Conservation (phyloP, 2,888 invertebrate species). For the Ophioninae sp. region DNA sequence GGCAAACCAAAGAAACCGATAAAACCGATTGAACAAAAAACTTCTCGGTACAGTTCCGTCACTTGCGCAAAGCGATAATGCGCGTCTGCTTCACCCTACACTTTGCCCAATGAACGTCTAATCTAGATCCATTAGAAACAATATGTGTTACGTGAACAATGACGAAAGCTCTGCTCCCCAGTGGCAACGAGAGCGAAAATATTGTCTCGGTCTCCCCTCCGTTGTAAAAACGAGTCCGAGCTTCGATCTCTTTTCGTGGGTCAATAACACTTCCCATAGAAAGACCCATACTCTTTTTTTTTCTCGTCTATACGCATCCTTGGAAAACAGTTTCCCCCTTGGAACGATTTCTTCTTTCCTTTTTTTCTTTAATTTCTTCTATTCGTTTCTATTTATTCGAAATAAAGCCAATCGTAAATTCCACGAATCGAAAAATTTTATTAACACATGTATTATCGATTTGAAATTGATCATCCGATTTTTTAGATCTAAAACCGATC, state of each 20-base stretch:
- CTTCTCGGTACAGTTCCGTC: neutral
- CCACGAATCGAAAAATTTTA: no score
- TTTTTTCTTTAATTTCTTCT: no score
- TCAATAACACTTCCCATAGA: neutral
- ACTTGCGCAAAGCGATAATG: neutral
- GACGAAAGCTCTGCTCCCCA: slow-evolving; percentile 6
- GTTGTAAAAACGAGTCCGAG: neutral
- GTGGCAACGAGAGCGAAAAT: slow-evolving; percentile 12
- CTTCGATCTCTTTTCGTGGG: neutral
- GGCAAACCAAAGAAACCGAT: neutral
- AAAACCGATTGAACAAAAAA: slow-evolving; percentile 17
- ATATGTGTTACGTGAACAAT: slow-evolving; percentile 58
- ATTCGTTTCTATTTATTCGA: no score
- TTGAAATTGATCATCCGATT: no score
- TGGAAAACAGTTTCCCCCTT: no score
- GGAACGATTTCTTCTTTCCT: no score
- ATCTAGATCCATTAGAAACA: slow-evolving; percentile 66
- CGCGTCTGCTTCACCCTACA: neutral
- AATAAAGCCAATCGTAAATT: no score
- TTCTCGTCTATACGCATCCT: neutral
- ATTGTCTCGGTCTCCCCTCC: neutral
- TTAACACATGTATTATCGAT: no score
- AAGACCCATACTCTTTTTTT: neutral
- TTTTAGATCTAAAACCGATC: no score
- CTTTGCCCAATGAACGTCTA: slow-evolving; percentile 62